A percentile compares a stretch with the other conserved stretches of the same genome.
Conservation (phyloP, 2,113 vertebrate species). For the Hassar affinis region DNA sequence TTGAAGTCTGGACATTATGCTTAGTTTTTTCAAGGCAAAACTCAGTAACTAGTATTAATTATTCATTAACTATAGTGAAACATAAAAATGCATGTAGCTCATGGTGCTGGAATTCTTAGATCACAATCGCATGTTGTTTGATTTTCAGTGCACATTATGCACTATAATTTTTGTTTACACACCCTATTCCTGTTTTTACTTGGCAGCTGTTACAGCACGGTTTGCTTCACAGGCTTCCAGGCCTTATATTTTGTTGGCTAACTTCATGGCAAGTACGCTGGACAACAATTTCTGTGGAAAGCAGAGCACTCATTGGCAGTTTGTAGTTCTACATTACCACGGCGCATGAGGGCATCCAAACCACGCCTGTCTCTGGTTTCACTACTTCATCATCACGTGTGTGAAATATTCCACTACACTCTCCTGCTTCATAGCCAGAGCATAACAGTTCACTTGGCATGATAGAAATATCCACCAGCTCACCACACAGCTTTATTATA, state of each 20-base stretch:
- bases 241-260: neutral
- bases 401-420: constrained; percentile 44
- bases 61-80: neutral
- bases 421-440: constrained; percentile 28
- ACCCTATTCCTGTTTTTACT: neutral
- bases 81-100: neutral
- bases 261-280: neutral
- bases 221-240: neutral
- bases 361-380: constrained; percentile 66
- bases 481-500: neutral
- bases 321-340: constrained; percentile 48
- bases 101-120: neutral
- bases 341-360: constrained; percentile 34
- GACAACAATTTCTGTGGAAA: neutral
- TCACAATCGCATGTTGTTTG: neutral
- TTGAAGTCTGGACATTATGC: neutral
- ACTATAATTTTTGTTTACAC: neutral
- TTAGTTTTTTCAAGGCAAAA: neutral
- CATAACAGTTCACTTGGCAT: constrained; percentile 25
- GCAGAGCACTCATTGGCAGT: constrained; percentile 3
- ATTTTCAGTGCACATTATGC: too few relatives aligned
- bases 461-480: neutral
- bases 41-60: neutral
- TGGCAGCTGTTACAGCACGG: neutral
- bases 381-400: constrained; percentile 35